These are phyloP conservation scores for Thecophora atra DNA, from an alignment of 2,888 invertebrate species.

Conservation along the genomic window DNA sequence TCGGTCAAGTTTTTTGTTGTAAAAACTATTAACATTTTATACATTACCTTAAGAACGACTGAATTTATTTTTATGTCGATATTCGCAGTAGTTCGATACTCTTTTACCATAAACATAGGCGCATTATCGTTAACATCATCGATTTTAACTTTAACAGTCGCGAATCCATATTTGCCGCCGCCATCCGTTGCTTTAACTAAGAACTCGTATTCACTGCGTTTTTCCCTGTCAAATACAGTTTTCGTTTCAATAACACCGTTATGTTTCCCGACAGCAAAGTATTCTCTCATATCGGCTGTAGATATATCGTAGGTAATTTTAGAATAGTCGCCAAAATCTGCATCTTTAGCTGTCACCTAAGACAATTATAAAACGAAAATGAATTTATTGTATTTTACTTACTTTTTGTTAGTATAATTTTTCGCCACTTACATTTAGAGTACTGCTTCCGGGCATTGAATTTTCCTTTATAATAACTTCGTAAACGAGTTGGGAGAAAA, in stretches of 20 bases:
- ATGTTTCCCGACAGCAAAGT: constrained; percentile 77
- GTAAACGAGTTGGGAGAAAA: constrained; percentile 79
- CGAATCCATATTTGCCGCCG: constrained; percentile 80
- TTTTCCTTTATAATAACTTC: constrained; percentile 86
- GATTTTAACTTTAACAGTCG: constrained; percentile 81
- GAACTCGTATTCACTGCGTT: constrained; percentile 75
- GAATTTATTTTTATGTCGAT: constrained; percentile 70
- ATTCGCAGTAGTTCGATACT: constrained; percentile 80
- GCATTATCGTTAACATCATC: constrained; percentile 85
- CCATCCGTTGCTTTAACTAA: constrained; percentile 85
- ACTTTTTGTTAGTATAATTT: no score
- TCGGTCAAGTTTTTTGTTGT: constrained; percentile 29
- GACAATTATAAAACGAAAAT: constrained; percentile 28
- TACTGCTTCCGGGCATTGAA: constrained; percentile 76
- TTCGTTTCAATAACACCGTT: constrained; percentile 78
- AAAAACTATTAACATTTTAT: not conserved
- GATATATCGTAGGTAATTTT: constrained; percentile 80
- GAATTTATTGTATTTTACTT: no score
- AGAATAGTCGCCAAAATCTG: constrained; percentile 82
- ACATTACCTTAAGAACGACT: constrained; percentile 70
- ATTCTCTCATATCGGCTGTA: constrained; percentile 76
- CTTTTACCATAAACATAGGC: constrained; percentile 78
- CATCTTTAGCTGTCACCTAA: constrained; percentile 80
- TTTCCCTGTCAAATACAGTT: constrained; percentile 79
- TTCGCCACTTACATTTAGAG: constrained; percentile 71